Evolutionary conservation across 2,797 vertebrate species (phyloP).

Genomic region (Ambastaia sidthimunki): DNA sequence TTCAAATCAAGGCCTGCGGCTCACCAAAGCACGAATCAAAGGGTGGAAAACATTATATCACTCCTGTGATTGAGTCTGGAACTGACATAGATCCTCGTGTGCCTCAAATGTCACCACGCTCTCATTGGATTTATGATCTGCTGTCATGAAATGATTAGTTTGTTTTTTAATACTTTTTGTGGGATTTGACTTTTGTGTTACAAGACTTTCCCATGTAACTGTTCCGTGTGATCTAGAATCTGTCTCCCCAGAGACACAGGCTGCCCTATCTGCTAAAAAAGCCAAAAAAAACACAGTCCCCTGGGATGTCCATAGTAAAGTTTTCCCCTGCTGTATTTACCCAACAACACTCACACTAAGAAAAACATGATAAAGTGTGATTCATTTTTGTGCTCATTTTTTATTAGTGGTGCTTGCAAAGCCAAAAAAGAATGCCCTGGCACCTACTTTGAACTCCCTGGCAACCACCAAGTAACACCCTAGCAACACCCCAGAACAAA

Average conservation of each 20-base stretch:
- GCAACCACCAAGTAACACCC: background rate
- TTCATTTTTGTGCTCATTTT: background rate
- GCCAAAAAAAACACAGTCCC: constrained; percentile 42
- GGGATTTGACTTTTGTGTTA: constrained; percentile 27
- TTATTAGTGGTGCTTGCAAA: background rate
- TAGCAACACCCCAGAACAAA: no score
- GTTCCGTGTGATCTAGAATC: constrained; percentile 30
- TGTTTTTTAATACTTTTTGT: constrained; percentile 26
- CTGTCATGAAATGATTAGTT: constrained; percentile 36
- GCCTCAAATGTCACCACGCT: background rate
- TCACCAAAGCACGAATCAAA: constrained; percentile 5
- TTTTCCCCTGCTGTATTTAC: constrained; percentile 2
- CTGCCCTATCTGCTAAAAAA: constrained; percentile 16
- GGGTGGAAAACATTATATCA: constrained; percentile 4
- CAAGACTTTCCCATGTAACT: constrained; percentile 50
- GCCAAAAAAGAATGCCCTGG: background rate
- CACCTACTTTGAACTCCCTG: background rate
- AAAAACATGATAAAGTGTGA: constrained; percentile 20
- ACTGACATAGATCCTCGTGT: constrained; percentile 3
- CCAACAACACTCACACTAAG: constrained; percentile 16
- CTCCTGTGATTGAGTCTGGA: background rate
- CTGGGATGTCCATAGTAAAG: background rate
- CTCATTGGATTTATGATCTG: background rate
- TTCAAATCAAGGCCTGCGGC: constrained; percentile 1
- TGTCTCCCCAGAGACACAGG: constrained; percentile 37